phyloP scores from a whole-genome alignment of 2,797 vertebrate species.

The Phalanger gymnotis region DNA sequence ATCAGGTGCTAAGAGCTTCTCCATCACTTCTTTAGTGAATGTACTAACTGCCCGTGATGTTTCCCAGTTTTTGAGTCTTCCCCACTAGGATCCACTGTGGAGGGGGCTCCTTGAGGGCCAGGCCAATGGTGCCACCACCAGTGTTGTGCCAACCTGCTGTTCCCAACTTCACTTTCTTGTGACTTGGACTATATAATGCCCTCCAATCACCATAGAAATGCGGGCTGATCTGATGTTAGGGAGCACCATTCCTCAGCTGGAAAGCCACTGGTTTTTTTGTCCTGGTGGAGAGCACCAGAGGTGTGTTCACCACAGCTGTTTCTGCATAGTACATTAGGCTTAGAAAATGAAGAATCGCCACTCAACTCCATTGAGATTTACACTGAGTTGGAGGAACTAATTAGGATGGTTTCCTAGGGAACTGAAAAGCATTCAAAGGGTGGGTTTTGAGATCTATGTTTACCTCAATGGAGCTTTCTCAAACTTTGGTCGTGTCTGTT shows the following conservation, averaged over 20 bases:
- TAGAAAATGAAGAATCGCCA: slow-evolving; percentile 42
- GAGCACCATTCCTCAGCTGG: neutral
- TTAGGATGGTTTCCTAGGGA: slow-evolving; percentile 61
- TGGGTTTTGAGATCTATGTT: slow-evolving; percentile 62
- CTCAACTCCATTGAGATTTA: slow-evolving; percentile 54
- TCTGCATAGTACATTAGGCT: slow-evolving; percentile 52
- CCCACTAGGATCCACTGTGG: neutral
- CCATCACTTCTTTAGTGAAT: neutral
- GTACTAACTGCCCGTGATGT: neutral
- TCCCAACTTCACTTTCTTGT: neutral
- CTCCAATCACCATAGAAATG: neutral
- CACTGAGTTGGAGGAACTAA: slow-evolving; percentile 52
- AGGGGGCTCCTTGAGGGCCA: neutral
- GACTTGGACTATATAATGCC: neutral
- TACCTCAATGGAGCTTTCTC: slow-evolving; percentile 56
- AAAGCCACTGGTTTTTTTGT: slow-evolving; percentile 2
- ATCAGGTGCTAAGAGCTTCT: neutral
- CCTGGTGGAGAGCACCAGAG: slow-evolving; percentile 41
- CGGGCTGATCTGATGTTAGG: neutral
- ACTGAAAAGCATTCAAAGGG: slow-evolving; percentile 28
- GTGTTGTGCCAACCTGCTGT: neutral
- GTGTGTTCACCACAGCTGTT: slow-evolving; percentile 49
- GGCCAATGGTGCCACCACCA: neutral
- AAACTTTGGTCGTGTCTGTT: slow-evolving; percentile 57
- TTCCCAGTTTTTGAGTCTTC: neutral